Evolutionary conservation across 2,797 vertebrate genomes (phyloP).

Genomic region (Danio albolineatus): DNA sequence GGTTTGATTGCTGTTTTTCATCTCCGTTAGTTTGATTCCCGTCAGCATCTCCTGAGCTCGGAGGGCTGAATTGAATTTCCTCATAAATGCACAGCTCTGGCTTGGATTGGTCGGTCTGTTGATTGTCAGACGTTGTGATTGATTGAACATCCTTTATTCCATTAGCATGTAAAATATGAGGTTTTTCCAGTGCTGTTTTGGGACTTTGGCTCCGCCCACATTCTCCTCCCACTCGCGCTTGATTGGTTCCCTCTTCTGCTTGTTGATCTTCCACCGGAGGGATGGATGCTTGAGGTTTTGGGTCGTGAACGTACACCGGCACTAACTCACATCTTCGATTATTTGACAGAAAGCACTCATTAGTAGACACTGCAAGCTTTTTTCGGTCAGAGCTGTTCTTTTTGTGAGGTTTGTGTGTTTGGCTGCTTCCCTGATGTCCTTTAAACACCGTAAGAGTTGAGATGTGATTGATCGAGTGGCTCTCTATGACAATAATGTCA

Average conservation of each 20-base stretch:
- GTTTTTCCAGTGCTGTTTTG: neutral
- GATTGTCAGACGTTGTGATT: conserved; percentile 68
- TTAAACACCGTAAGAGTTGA: conserved; percentile 73
- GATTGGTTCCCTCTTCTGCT: conserved; percentile 43
- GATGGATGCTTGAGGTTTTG: neutral
- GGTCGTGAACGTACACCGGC: conserved; percentile 68
- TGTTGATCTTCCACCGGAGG: neutral
- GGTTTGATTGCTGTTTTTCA: neutral
- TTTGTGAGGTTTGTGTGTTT: conserved; percentile 39
- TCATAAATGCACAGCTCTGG: conserved; percentile 61
- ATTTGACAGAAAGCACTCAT: conserved; percentile 81
- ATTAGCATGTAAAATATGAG: neutral
- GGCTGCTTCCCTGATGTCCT: conserved; percentile 45
- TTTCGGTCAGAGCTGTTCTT: conserved; percentile 58
- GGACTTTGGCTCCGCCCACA: neutral
- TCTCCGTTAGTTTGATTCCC: neutral
- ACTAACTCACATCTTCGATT: conserved; percentile 73
- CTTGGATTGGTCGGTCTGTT: conserved; percentile 48
- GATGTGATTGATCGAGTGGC: conserved; percentile 69
- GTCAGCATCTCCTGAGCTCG: conserved; percentile 8
- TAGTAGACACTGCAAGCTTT: conserved; percentile 57
- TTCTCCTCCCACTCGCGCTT: neutral
- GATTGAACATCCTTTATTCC: conserved; percentile 47
- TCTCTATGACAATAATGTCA: conserved; percentile 38
- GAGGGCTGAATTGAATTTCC: conserved; percentile 49